phyloP scores from a whole-genome alignment of 2,888 invertebrate genomes.

The Lissocephala sabroskyi region DNA sequence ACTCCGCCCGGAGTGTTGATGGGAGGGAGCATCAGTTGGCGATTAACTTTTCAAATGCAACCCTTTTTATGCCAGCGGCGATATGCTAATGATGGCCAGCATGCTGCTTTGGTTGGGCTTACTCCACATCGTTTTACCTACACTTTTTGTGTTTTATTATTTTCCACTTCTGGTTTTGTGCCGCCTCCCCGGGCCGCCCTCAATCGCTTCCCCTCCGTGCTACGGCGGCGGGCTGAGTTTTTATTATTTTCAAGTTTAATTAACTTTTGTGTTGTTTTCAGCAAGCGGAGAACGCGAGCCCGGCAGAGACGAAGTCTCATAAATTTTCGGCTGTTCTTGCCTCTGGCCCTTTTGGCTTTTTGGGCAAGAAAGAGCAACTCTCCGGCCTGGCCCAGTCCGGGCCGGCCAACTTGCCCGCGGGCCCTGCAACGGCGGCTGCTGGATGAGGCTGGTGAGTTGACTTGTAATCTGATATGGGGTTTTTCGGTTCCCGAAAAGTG shows the following conservation, averaged over 20 bases:
- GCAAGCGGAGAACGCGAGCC: constrained; percentile 28
- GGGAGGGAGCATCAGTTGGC: constrained; percentile 49
- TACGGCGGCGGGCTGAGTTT: constrained; percentile 34
- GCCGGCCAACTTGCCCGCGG: no score
- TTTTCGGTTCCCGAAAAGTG: no score
- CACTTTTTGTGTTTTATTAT: constrained; percentile 58
- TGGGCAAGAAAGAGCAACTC: neutral
- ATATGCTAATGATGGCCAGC: constrained; percentile 51
- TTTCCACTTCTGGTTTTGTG: constrained; percentile 23
- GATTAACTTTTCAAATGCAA: constrained; percentile 55
- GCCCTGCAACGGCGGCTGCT: neutral
- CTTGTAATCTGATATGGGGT: constrained; percentile 53
- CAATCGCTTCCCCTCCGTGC: constrained; percentile 4
- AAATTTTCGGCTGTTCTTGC: constrained; percentile 44
- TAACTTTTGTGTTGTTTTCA: constrained; percentile 55
- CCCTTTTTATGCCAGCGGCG: constrained; percentile 57
- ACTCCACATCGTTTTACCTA: no score
- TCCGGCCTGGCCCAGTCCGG: no score
- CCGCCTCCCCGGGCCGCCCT: no score
- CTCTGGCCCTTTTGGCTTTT: constrained; percentile 27
- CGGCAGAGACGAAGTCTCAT: no score
- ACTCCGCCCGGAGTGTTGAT: no score
- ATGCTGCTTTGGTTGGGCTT: constrained; percentile 25
- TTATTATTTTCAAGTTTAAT: constrained; percentile 62
- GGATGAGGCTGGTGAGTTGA: constrained; percentile 8